Evolutionary conservation across 2,113 vertebrate genomes (phyloP).

Genomic region (Myotis davidii): DNA sequence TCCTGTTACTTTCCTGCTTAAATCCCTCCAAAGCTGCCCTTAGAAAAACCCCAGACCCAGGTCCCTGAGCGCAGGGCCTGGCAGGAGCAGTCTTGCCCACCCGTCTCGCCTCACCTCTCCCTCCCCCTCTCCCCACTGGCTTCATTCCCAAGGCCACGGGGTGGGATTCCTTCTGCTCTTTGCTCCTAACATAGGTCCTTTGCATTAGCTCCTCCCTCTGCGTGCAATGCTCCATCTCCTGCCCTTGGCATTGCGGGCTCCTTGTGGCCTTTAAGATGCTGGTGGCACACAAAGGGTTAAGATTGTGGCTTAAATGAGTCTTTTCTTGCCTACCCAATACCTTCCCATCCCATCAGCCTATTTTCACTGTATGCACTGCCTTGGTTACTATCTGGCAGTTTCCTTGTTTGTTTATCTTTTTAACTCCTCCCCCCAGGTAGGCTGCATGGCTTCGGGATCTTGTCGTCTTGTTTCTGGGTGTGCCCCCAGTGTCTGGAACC

Average conservation of each 20-base stretch:
- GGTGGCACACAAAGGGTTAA: neutral
- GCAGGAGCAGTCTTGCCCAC: accelerated
- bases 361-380: neutral
- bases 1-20: neutral
- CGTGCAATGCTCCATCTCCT: no score
- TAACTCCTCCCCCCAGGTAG: neutral
- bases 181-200: neutral
- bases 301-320: neutral
- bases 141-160: neutral
- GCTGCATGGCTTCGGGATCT: neutral
- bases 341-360: neutral
- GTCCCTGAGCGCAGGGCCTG: no score
- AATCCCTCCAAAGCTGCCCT: neutral
- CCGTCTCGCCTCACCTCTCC: accelerated
- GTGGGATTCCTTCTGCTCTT: neutral
- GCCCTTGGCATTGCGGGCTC: accelerated
- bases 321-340: neutral
- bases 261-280: neutral
- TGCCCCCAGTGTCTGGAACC: neutral
- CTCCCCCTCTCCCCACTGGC: accelerated
- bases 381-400: neutral
- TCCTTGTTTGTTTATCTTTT: neutral
- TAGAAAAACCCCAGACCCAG: neutral
- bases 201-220: neutral
- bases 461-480: neutral